phyloP scores from a whole-genome alignment of 2,797 vertebrate genomes.

The Neomorphus geoffroyi region DNA sequence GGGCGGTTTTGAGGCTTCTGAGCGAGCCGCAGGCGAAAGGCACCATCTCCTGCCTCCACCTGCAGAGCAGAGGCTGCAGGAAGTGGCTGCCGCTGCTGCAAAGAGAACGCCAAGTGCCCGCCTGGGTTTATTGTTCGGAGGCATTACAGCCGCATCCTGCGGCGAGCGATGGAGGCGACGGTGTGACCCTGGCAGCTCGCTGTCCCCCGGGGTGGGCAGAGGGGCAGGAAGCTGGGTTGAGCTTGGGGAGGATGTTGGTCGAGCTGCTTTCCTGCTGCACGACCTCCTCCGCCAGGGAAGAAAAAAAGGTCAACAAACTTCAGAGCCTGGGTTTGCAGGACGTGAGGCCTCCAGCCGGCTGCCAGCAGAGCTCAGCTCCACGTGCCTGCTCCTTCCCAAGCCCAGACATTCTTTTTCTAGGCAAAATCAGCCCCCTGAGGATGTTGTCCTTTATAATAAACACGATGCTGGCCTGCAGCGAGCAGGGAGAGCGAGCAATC shows the following conservation, averaged over 20 bases:
- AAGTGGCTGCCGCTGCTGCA: background rate
- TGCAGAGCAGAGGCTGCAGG: background rate
- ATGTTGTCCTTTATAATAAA: background rate
- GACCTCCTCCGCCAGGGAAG: background rate
- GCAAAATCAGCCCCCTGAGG: background rate
- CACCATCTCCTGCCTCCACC: background rate
- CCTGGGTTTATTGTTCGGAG: background rate
- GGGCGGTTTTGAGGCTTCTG: background rate
- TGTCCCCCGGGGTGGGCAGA: background rate
- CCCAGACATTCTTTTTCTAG: background rate
- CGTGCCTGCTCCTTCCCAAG: background rate
- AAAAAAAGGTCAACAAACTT: background rate
- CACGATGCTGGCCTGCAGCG: background rate
- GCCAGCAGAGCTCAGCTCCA: background rate
- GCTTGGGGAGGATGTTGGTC: background rate
- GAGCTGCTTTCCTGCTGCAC: conserved; percentile 33
- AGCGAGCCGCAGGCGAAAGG: background rate
- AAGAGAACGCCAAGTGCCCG: background rate
- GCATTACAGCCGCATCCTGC: conserved; percentile 28
- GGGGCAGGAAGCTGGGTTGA: conserved; percentile 23
- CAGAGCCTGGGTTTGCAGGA: background rate
- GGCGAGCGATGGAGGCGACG: accelerated
- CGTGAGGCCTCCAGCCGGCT: background rate
- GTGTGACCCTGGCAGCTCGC: background rate
- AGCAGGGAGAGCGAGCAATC: background rate